Evolutionary conservation across 2,888 invertebrate species (phyloP).

Genomic region (Drosophila maculinotata): DNA sequence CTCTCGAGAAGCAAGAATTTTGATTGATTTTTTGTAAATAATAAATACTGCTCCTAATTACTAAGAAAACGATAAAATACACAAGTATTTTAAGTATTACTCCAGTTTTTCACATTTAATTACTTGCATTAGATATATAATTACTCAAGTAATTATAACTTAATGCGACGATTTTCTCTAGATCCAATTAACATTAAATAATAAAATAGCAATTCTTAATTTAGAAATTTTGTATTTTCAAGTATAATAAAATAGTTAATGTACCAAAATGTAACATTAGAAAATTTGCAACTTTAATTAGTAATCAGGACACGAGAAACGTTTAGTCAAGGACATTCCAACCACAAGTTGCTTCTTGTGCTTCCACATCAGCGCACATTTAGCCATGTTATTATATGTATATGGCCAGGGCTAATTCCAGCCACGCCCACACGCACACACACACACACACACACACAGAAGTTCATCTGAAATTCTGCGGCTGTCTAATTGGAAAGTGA

Average conservation of each 20-base stretch:
- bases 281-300: too few relatives aligned
- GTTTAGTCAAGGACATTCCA: background rate
- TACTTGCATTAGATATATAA: too few relatives aligned
- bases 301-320: background rate
- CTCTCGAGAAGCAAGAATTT: slow-evolving; percentile 42
- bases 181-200: too few relatives aligned
- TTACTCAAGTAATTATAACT: too few relatives aligned
- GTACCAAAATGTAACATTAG: background rate
- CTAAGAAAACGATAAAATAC: too few relatives aligned
- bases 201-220: too few relatives aligned
- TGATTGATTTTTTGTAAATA: background rate
- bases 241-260: background rate
- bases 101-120: too few relatives aligned
- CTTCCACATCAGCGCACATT: slow-evolving; percentile 28
- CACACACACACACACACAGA: background rate
- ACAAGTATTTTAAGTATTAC: too few relatives aligned
- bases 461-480: slow-evolving; percentile 44
- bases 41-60: too few relatives aligned
- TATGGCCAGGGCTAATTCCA: slow-evolving; percentile 36
- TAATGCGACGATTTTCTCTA: too few relatives aligned
- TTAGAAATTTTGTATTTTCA: too few relatives aligned
- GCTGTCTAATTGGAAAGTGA: slow-evolving; percentile 73
- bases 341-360: slow-evolving; percentile 11
- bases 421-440: slow-evolving; percentile 11
- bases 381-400: slow-evolving; percentile 9